Evolutionary conservation across 2,888 invertebrate genomes (phyloP).

Genomic region (Tinea trinotella): DNA sequence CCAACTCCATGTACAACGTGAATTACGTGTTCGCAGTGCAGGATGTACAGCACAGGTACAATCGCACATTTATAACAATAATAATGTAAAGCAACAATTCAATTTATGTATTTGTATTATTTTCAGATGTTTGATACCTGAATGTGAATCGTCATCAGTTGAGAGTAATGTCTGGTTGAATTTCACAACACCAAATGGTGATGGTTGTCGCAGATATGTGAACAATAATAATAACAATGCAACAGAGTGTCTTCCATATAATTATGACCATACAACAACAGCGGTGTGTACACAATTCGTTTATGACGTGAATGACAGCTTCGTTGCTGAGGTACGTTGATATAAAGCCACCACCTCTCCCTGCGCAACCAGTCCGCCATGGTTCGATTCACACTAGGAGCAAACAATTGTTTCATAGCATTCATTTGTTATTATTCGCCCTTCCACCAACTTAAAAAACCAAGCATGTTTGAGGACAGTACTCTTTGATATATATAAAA

Average conservation of each 20-base stretch:
- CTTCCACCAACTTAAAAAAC: no score
- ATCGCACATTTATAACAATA: neutral
- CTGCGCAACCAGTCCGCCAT: no score
- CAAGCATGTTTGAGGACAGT: no score
- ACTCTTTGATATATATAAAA: no score
- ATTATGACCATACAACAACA: neutral
- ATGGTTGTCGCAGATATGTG: neutral
- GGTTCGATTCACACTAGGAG: no score
- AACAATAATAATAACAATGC: neutral
- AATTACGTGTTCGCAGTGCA: conserved; percentile 63
- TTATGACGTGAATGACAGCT: conserved; percentile 49
- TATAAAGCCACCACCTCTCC: no score
- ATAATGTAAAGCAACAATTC: no score
- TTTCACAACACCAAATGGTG: neutral
- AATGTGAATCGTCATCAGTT: conserved; percentile 31
- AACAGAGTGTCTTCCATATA: neutral
- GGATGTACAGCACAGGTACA: conserved; percentile 52
- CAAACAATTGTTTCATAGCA: no score
- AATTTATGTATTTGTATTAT: no score
- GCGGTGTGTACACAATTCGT: conserved; percentile 21
- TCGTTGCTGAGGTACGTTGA: conserved; percentile 53
- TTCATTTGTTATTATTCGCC: no score
- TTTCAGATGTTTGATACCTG: conserved; percentile 43
- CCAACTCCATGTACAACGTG: conserved; percentile 62
- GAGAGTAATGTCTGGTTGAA: neutral